phyloP scores from a whole-genome alignment of 2,113 vertebrate species.

The Leptocoma aspasia region DNA sequence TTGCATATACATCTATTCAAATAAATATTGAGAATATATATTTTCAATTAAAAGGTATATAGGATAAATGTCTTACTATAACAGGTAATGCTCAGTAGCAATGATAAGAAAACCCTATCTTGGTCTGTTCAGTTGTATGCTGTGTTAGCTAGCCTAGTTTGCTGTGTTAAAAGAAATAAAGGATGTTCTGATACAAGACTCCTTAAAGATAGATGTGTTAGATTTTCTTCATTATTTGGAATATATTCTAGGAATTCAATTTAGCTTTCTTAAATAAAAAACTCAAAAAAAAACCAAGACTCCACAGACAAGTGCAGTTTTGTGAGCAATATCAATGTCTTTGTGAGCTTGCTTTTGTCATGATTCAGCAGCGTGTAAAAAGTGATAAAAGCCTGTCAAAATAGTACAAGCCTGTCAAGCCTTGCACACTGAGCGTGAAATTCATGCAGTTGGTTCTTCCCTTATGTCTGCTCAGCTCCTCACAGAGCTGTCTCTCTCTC shows the following conservation, averaged over 20 bases:
- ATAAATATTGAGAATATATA: background rate
- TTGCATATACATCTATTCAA: background rate
- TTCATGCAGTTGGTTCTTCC: constrained; percentile 3
- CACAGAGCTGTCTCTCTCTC: background rate
- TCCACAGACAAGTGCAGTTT: background rate
- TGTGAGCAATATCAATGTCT: background rate
- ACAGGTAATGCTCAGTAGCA: background rate
- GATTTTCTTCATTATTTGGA: background rate
- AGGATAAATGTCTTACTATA: background rate
- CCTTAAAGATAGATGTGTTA: background rate
- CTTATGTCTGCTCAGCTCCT: background rate
- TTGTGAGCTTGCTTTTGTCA: background rate
- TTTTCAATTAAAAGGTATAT: background rate
- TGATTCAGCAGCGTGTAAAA: background rate
- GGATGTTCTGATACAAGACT: background rate
- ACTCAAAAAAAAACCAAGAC: accelerated
- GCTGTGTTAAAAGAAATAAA: background rate
- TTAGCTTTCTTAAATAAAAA: background rate
- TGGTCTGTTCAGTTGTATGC: accelerated
- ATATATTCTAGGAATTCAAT: background rate
- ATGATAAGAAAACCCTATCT: background rate
- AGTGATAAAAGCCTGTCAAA: constrained; percentile 3
- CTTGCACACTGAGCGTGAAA: background rate
- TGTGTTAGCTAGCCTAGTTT: background rate
- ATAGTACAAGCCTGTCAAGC: background rate